Evolutionary conservation across 2,888 invertebrate species (phyloP).

Genomic region (Himalopsyche kuldschensis): DNA sequence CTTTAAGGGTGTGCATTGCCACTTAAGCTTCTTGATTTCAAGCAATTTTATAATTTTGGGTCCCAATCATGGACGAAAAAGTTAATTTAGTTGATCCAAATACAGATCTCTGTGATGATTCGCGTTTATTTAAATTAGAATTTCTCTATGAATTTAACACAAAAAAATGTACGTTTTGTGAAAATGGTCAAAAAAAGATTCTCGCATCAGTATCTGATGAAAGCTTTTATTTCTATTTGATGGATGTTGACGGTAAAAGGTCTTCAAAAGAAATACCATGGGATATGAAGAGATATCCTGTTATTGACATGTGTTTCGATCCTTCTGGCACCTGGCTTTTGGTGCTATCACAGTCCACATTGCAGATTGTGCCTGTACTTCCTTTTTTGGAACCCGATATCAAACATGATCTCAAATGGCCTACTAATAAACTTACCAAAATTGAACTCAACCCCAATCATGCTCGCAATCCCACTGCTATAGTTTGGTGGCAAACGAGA

Average conservation of each 20-base stretch:
- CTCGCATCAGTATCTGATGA: conserved; percentile 54
- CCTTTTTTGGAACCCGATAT: conserved; percentile 54
- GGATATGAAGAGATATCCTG: conserved; percentile 57
- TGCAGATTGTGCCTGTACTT: conserved; percentile 56
- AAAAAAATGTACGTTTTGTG: conserved; percentile 52
- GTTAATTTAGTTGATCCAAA: not conserved
- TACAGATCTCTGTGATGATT: conserved; percentile 40
- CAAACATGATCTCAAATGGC: conserved; percentile 56
- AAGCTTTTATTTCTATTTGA: conserved; percentile 52
- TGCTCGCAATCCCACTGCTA: conserved; percentile 60
- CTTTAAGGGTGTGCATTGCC: not conserved
- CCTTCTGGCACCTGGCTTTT: conserved; percentile 79
- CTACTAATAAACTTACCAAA: conserved; percentile 55
- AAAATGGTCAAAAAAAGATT: conserved; percentile 55
- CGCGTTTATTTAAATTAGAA: conserved; percentile 56
- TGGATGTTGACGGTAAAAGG: conserved; percentile 47
- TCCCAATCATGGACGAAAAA: not conserved
- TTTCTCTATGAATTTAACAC: conserved; percentile 51
- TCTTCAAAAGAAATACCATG: conserved; percentile 45
- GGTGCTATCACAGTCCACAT: conserved; percentile 60
- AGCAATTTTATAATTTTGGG: not conserved
- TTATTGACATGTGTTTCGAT: conserved; percentile 80
- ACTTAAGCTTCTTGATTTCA: not conserved
- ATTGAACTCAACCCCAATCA: conserved; percentile 47
- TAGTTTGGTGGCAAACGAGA: conserved; percentile 78